Evolutionary conservation across 35 echinoderm and acorn worm genomes (phyloP).

Genomic region (Nesometra sesokonis): DNA sequence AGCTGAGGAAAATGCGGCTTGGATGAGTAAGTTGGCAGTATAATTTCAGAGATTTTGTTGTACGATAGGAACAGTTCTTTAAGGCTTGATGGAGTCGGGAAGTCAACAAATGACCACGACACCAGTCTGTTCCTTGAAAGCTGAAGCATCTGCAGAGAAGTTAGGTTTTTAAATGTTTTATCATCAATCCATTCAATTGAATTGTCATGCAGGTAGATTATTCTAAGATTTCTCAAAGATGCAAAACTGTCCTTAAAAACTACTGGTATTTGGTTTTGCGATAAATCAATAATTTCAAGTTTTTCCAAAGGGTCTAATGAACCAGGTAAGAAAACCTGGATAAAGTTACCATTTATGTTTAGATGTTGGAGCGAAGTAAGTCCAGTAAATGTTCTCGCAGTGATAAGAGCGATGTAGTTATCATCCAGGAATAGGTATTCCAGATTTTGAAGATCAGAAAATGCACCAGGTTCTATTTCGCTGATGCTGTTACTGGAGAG

Average conservation of each 20-base stretch:
- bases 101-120: background rate
- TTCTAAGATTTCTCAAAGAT: background rate
- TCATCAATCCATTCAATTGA: background rate
- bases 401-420: background rate
- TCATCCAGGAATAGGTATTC: background rate
- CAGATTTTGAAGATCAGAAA: background rate
- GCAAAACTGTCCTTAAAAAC: background rate
- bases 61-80: background rate
- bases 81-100: background rate
- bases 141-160: background rate
- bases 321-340: background rate
- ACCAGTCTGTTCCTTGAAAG: background rate
- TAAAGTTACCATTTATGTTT: background rate
- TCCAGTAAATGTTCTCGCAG: background rate
- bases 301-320: background rate
- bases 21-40: background rate
- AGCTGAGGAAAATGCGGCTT: background rate
- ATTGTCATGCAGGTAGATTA: background rate
- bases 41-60: background rate
- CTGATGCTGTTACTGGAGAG: background rate
- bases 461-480: background rate
- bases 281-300: background rate
- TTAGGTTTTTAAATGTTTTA: background rate
- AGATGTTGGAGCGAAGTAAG: background rate
- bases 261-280: background rate